Base-by-base conservation (phyloP, 2,797 vertebrate species). In the Hydrophis major region DNA sequence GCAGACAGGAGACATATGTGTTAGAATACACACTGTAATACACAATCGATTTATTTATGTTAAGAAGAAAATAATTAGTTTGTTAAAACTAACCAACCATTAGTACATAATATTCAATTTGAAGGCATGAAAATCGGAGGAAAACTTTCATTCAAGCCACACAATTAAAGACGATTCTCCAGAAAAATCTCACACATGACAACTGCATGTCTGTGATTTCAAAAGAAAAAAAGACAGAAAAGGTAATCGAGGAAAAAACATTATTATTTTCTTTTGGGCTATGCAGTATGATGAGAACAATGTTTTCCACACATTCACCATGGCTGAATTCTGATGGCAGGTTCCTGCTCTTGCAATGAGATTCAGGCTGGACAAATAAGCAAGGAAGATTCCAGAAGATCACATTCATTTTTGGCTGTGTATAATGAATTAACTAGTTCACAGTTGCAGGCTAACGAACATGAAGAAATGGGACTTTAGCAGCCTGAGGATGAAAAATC, bases 1-100 rank as follows among this genome's bases (percentile, higher is more conserved):
- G 98, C 98, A 98, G 98, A 98, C 98, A 98, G 98, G 98, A 98
- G 97, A 97, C 92, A 6, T 96, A 92, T 93, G 93, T 93, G 97
- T 97, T 97, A 98, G 97, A 97, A 96, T 94, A 96, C 47, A 93
- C 95, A 94, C 88, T 92, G n/a, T 4, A 93, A 53, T 55, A 90
- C 25, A 86, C 11, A 90, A 32, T 95, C 94, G 57, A 93, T 55
- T 97, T 98, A 98, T 97, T 98, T 97, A 98, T 97, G 97, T 96
- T 96, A 94, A 95, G 97, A 97, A 96, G 96, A 97, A 93, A 96
- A 95, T 91, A 96, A 93, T 97, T 97, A 96, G 96, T 95, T 97
- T 94, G 37, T 78, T 59, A 83, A 97, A 97, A 96, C 94, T 93
- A 97, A 86, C 32, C 69, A 59, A 59, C 47, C 95, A 94, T 97